These are phyloP conservation scores for Echinometra lucunter DNA, from an alignment of 53 echinoderm and acorn worm species.

Conservation along the genomic window DNA sequence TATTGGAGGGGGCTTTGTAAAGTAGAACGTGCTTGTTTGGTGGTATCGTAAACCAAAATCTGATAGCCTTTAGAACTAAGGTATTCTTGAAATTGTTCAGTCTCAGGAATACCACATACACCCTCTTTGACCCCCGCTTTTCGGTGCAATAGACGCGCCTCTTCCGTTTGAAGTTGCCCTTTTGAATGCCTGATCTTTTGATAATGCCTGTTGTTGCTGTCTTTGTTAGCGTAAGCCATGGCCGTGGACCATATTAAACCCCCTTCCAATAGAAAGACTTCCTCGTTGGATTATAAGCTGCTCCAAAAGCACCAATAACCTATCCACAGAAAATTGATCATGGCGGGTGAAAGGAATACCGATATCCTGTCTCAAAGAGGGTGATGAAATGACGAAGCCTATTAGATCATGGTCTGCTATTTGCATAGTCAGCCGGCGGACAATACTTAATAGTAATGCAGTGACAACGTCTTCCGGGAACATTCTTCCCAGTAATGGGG, in stretches of 20 bases:
- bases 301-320: neutral
- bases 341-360: neutral
- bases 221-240: slow-evolving; percentile 24
- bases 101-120: slow-evolving; percentile 35
- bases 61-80: neutral
- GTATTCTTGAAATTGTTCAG: slow-evolving; percentile 31
- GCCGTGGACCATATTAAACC: slow-evolving; percentile 21
- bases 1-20: neutral
- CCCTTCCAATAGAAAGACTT: neutral
- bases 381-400: neutral
- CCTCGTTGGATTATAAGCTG: slow-evolving; percentile 9
- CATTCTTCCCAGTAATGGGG: neutral
- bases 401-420: slow-evolving; percentile 40
- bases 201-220: neutral
- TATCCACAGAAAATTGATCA: neutral
- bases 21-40: neutral
- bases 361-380: too few relatives aligned
- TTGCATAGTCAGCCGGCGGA: neutral
- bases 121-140: neutral
- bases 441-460: neutral
- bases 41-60: slow-evolving; percentile 17
- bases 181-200: neutral
- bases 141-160: neutral
- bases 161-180: too few relatives aligned
- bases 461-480: neutral